phyloP scores from a whole-genome alignment of 2,797 vertebrate genomes.

The Coluber constrictor region DNA sequence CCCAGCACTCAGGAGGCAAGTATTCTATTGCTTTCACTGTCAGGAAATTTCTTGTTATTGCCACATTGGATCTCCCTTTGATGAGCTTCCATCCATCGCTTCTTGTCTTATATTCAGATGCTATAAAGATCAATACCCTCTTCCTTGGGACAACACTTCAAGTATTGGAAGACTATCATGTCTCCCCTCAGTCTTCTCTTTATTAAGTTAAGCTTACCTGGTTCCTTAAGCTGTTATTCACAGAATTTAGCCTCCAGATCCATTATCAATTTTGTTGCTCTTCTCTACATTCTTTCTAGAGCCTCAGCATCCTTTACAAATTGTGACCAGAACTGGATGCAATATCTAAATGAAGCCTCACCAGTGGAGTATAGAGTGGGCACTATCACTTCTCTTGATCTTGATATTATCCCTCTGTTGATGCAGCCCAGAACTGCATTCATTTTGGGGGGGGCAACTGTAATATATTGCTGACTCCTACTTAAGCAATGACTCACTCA shows the following conservation, averaged over 20 bases:
- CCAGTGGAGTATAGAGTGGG: not conserved
- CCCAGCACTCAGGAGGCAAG: not conserved
- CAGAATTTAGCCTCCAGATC: not conserved
- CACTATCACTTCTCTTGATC: not conserved
- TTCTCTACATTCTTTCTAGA: not conserved
- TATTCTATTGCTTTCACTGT: not conserved
- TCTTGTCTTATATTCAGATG: not conserved
- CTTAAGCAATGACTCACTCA: not conserved
- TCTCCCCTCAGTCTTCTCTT: not conserved
- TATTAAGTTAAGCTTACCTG: not conserved
- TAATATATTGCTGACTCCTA: not conserved
- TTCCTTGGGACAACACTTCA: not conserved
- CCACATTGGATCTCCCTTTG: not conserved
- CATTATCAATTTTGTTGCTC: not conserved
- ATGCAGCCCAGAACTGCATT: not conserved
- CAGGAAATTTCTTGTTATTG: not conserved
- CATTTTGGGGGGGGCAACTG: not conserved
- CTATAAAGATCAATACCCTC: not conserved
- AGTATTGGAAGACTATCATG: not conserved
- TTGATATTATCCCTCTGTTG: not conserved
- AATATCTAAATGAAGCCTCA: not conserved
- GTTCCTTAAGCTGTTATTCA: not conserved
- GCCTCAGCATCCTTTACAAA: not conserved
- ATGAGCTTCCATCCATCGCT: not conserved
- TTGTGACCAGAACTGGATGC: not conserved